Evolutionary conservation across 2,888 invertebrate genomes (phyloP).

Genomic region (Rotaria magnacalcarata): DNA sequence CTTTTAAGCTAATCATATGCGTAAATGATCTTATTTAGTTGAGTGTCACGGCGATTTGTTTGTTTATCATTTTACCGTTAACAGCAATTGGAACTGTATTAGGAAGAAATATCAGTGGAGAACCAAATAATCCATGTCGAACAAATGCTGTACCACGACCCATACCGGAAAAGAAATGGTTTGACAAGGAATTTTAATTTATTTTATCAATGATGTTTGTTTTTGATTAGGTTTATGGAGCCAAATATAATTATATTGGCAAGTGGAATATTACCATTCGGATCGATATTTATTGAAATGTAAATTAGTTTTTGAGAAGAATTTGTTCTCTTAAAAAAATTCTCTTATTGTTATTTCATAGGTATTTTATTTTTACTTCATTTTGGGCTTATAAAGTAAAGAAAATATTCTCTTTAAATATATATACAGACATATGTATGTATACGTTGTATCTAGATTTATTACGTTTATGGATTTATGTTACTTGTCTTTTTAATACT

Average conservation of each 20-base stretch:
- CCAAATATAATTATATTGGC: constrained; percentile 86
- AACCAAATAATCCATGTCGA: constrained; percentile 92
- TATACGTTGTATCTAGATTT: constrained; percentile 64
- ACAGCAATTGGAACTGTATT: constrained; percentile 92
- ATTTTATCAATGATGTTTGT: neutral
- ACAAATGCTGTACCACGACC: constrained; percentile 97
- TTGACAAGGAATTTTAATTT: neutral
- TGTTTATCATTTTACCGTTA: constrained; percentile 92
- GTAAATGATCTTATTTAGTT: constrained; percentile 63
- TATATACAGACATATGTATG: no score
- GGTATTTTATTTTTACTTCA: constrained; percentile 97
- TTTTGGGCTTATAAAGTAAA: constrained; percentile 93
- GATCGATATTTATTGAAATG: constrained; percentile 99
- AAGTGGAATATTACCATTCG: constrained; percentile 94
- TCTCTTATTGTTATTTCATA: constrained; percentile 52
- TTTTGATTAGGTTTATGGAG: constrained; percentile 74
- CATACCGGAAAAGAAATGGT: constrained; percentile 90
- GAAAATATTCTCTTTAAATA: neutral
- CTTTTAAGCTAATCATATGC: neutral
- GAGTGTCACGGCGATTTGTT: constrained; percentile 91
- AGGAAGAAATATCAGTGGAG: constrained; percentile 89
- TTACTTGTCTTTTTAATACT: constrained; percentile 86
- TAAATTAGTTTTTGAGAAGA: constrained; percentile 58
- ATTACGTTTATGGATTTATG: constrained; percentile 99
- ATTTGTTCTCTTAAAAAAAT: neutral